Base-by-base conservation (phyloP, 2,113 vertebrate genomes). In the Cyrtonyx montezumae region DNA sequence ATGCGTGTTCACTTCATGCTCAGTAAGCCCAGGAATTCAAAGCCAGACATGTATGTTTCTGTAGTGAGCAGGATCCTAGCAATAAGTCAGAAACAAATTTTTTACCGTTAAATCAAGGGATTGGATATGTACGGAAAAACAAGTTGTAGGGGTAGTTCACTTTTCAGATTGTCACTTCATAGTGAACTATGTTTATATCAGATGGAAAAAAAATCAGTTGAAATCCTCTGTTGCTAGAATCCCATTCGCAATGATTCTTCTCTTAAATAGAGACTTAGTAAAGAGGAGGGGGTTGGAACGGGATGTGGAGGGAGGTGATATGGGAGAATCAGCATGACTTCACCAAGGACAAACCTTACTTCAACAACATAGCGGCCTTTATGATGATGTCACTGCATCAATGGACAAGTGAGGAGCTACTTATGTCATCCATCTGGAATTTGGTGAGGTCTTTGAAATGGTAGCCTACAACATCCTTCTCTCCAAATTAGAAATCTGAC, bases 171-270 rank as follows among this genome's bases (percentile, higher is more conserved):
- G 17, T 51, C 30, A 37, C 9, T 37, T 16, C 20, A 45, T 46
- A 77, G 13, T 37, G 16, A 73, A n/a, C 20, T 40, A 5, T 51
- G 19, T 53, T 7, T 70, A 3, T 62, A 32, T 76, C 34, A 80
- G 19, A 37, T 37, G 6, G 6, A 51, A 48, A 30, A 9, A 68
- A 63, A 4, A 79, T 51, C 23, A 48, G 3, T 11, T 66, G 14
- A 80, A 80, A 53, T 56, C 4, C 76, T 21, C 42, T 71, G 51
- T 79, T 36, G 10, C 23, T 37, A 79, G 37, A 79, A 76, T 71
- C 19, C 7, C 0, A 1, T 4, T 6, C 3, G 4, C 17, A 68
- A 30, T 3, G 51, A 6, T 65, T 58, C 5, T 69, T 74, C 42
- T 70, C 7, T 75, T 84, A 55, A 25, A 36, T 25, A 45, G 16